Evolutionary conservation across 2,797 vertebrate species (phyloP).

Genomic region (Danio tinwini): DNA sequence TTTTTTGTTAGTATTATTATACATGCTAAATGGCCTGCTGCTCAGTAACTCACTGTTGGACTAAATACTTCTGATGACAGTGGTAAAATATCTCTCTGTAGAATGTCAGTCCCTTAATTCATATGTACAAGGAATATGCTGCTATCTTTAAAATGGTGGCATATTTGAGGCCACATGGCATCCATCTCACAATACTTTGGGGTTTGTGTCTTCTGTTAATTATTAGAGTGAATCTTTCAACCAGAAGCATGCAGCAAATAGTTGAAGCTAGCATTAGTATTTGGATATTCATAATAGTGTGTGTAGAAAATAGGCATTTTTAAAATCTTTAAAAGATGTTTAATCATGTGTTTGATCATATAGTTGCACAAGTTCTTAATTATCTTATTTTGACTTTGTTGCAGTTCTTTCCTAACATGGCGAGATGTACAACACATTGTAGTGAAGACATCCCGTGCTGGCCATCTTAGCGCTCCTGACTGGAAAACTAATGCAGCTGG

Average conservation of each 20-base stretch:
- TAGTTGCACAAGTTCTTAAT: background rate
- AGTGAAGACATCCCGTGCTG: slow-evolving; percentile 94
- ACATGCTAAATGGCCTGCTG: background rate
- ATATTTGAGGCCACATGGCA: slow-evolving; percentile 77
- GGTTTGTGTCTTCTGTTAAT: slow-evolving; percentile 62
- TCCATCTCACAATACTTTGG: slow-evolving; percentile 73
- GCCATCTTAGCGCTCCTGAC: slow-evolving; percentile 96
- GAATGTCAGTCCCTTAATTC: background rate
- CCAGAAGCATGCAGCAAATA: background rate
- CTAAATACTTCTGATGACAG: background rate
- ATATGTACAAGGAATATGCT: background rate
- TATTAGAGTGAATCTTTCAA: slow-evolving; percentile 47
- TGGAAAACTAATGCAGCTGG: slow-evolving; percentile 99
- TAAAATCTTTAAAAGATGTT: background rate
- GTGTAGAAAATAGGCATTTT: background rate
- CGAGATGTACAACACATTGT: slow-evolving; percentile 98
- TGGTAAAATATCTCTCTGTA: background rate
- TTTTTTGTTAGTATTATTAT: background rate
- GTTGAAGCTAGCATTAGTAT: slow-evolving; percentile 3
- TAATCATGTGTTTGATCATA: background rate
- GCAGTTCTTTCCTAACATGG: slow-evolving; percentile 92
- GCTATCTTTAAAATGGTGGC: background rate
- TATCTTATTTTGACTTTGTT: slow-evolving; percentile 51
- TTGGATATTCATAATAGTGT: background rate
- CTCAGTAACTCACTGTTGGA: background rate